Evolutionary conservation across 2,888 invertebrate genomes (phyloP).

Genomic region (Drosophila leonis): DNA sequence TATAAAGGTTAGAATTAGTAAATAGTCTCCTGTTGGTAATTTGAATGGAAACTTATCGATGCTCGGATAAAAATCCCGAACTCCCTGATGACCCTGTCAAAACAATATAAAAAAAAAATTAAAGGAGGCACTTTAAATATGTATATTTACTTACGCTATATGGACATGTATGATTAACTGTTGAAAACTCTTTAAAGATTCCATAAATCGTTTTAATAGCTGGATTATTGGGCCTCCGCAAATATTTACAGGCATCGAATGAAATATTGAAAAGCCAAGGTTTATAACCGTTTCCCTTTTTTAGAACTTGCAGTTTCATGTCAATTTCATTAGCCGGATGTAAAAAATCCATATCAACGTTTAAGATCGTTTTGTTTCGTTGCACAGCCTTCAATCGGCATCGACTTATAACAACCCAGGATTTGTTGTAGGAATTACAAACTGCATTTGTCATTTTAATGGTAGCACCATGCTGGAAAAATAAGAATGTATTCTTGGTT

Average conservation of each 20-base stretch:
- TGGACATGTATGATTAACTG: constrained; percentile 39
- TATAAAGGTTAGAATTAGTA: neutral
- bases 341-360: too few species aligned
- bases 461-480: neutral
- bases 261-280: neutral
- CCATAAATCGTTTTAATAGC: too few species aligned
- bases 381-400: neutral
- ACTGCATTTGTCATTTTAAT: neutral
- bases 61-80: constrained; percentile 9
- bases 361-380: neutral
- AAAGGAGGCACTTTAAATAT: neutral
- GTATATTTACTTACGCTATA: constrained; percentile 22
- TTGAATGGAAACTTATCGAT: neutral
- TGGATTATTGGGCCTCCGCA: neutral
- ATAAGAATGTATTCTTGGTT: neutral
- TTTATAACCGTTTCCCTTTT: neutral
- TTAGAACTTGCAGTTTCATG: too few species aligned
- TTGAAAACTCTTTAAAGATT: neutral
- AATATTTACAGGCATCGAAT: neutral
- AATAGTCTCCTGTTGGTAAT: constrained; percentile 35
- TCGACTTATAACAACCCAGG: neutral
- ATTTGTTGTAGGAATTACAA: neutral
- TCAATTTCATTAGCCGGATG: too few species aligned
- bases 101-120: neutral
- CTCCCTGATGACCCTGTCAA: too few species aligned